Evolutionary conservation across 2,797 vertebrate genomes (phyloP), one percentile per base, ranked within the genome.

Genomic region (Schizothorax lantsangensis): DNA sequence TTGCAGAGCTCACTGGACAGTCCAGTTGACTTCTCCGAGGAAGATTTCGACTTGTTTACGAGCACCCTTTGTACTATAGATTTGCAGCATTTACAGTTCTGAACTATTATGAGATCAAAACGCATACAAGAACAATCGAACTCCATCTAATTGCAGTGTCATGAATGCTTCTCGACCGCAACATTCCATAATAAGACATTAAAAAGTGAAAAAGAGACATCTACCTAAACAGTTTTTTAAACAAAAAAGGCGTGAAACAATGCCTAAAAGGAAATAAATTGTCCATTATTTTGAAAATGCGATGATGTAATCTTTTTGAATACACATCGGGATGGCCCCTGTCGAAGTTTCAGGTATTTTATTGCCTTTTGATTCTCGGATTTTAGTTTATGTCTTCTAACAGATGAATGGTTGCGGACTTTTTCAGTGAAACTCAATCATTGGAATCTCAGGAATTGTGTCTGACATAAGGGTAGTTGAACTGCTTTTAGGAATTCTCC

Each of bases 31-130:
- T 97, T 99, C 92, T 97, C 96, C 57, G 97, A 98, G 90, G 98
- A 99, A 92, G 97, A 98, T 91, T 95, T 99, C 91, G 97, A 99
- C 91, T 92, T 98, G 82, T 98, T 99, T 91, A 96, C 96, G 1
- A 98, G 97, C 95, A 97, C 97, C 64, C 95, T 99, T 91, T 98
- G 97, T 92, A 94, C 96, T 33, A 97, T 98, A 91, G 98, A 99
- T 92, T 91, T 97, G 86, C 97, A 97, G 38, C 95, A 96, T 85
- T 92, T 98, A 80, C 95, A 96, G 89, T 96, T 96, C 90, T 96
- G 87, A 91, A 75, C 33, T 33, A 86, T 57, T 77, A 72, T 15
- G 59, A 71, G 38, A 74, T 47, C 74, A 83, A 68, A 86, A 57
- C n/a, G 74, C 47, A 79, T 57, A 54, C 43, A 17, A 83, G 62